These are phyloP conservation scores for Enteromius anoplus DNA, from an alignment of 2,797 vertebrate genomes.

Conservation along the genomic window DNA sequence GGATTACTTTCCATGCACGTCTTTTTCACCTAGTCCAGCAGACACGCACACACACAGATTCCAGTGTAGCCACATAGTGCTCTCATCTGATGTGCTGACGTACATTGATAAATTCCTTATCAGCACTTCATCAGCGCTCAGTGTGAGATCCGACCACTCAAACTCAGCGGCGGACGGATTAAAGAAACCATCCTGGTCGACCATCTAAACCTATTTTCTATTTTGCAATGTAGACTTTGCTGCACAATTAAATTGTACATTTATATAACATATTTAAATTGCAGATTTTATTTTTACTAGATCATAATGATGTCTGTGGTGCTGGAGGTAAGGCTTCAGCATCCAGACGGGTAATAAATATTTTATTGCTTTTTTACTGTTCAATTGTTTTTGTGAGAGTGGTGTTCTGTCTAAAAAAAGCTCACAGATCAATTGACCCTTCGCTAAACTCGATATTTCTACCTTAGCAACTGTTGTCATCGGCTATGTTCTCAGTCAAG, in stretches of 20 bases:
- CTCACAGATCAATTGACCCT: background rate
- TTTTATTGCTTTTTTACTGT: background rate
- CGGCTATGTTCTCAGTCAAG: background rate
- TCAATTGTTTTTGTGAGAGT: background rate
- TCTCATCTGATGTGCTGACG: conserved; percentile 44
- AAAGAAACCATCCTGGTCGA: background rate
- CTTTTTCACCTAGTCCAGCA: conserved; percentile 20
- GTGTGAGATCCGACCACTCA: background rate
- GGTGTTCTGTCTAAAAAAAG: background rate
- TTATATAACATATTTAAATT: background rate
- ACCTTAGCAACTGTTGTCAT: background rate
- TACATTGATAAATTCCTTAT: conserved; percentile 33
- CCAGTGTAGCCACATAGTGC: conserved; percentile 61
- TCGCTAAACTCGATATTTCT: background rate
- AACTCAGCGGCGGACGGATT: background rate
- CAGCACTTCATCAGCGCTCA: conserved; percentile 36
- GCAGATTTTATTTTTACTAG: background rate
- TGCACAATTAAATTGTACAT: background rate
- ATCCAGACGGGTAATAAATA: background rate
- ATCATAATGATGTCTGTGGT: background rate
- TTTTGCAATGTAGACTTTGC: background rate
- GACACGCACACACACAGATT: conserved; percentile 55
- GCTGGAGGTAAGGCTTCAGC: background rate
- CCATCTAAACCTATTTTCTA: background rate
- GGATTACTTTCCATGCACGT: conserved; percentile 33